Conservation (phyloP, 2,888 invertebrate genomes). For the Microplitis manilae region DNA sequence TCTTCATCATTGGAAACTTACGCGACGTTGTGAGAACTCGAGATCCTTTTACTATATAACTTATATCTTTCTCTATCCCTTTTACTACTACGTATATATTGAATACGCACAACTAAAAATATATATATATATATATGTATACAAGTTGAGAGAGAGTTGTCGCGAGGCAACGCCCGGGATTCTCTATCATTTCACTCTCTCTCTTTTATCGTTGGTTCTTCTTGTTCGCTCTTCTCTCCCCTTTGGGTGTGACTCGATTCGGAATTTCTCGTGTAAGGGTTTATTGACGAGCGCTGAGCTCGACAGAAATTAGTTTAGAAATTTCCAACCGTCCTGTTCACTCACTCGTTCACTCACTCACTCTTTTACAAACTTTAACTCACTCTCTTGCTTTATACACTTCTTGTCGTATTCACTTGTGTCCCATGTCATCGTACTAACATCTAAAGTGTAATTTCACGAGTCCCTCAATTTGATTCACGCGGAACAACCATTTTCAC, state of each 20-base stretch:
- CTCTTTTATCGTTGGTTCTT: not conserved
- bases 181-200: not conserved
- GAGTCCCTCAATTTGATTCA: constrained; percentile 39
- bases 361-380: not conserved
- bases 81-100: not conserved
- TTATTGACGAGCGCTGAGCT: constrained; percentile 40
- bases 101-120: constrained; percentile 10
- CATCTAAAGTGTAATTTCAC: constrained; percentile 32
- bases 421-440: constrained; percentile 15
- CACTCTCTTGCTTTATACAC: constrained; percentile 15
- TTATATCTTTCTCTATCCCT: constrained; percentile 7
- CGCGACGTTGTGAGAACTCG: constrained; percentile 33
- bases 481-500: constrained; percentile 39
- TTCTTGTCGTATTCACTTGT: constrained; percentile 4
- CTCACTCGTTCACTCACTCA: constrained; percentile 15
- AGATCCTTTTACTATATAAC: constrained; percentile 21
- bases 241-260: constrained; percentile 36
- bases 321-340: constrained; percentile 43
- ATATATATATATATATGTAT: constrained; percentile 9
- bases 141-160: constrained; percentile 8
- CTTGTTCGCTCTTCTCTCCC: constrained; percentile 6
- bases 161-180: constrained; percentile 18
- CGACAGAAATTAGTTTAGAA: constrained; percentile 46
- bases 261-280: constrained; percentile 41
- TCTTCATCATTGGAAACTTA: constrained; percentile 40